A percentile compares a stretch with the other conserved stretches of the same genome.
Conservation (phyloP, 2,888 invertebrate genomes). For the Eupithecia subfuscata region DNA sequence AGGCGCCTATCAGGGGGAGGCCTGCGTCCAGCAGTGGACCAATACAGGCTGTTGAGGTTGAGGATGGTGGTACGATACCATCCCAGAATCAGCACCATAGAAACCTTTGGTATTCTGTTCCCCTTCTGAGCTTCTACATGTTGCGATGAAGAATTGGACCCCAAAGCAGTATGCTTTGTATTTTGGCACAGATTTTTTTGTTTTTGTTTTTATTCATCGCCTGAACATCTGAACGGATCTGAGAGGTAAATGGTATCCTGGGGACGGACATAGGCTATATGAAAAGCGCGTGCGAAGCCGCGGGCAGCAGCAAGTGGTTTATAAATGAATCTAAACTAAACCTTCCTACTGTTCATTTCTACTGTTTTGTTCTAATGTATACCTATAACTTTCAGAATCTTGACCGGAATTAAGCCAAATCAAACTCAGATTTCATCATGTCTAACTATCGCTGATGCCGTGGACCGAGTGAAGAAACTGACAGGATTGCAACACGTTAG, state of each 20-base stretch:
- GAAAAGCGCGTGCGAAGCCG: background rate
- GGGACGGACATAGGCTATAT: too few species aligned
- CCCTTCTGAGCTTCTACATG: too few species aligned
- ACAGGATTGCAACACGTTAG: constrained; percentile 88
- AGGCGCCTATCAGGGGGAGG: too few species aligned
- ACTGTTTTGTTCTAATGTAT: background rate
- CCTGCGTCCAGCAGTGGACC: too few species aligned
- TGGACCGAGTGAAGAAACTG: constrained; percentile 87
- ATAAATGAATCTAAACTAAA: too few species aligned
- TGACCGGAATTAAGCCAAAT: constrained; percentile 19
- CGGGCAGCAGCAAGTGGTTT: too few species aligned
- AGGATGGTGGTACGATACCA: background rate
- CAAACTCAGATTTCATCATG: background rate
- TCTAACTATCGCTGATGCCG: constrained; percentile 83
- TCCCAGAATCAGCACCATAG: background rate
- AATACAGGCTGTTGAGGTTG: too few species aligned
- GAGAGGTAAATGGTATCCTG: too few species aligned
- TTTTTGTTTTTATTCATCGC: too few species aligned
- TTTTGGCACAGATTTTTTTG: too few species aligned
- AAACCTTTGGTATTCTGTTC: background rate
- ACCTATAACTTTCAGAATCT: constrained; percentile 22
- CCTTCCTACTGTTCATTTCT: background rate
- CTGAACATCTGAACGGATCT: too few species aligned
- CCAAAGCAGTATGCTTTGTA: background rate
- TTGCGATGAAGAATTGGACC: background rate